These are phyloP conservation scores for Leucophora obtusa DNA, from an alignment of 2,888 invertebrate species.

Conservation along the genomic window DNA sequence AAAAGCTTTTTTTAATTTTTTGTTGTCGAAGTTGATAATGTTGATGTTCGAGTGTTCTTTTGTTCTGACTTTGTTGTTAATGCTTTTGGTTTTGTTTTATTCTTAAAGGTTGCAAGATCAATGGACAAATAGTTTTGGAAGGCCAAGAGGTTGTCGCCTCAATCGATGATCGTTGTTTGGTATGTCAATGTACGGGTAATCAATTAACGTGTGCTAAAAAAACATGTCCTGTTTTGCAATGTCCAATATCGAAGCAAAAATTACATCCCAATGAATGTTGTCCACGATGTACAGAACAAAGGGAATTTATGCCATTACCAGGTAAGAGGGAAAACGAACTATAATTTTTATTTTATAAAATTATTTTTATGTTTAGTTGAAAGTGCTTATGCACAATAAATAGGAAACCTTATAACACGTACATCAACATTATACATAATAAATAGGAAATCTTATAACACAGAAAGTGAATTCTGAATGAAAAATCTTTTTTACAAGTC, in stretches of 20 bases:
- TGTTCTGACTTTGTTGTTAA: constrained; percentile 19
- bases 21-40: neutral
- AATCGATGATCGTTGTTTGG: constrained; percentile 91
- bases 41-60: constrained; percentile 3
- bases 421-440: too few species aligned
- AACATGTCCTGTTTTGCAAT: constrained; percentile 93
- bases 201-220: constrained; percentile 88
- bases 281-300: constrained; percentile 76
- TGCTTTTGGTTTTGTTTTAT: neutral
- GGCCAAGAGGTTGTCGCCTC: constrained; percentile 87
- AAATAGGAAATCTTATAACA: too few species aligned
- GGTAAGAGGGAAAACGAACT: constrained; percentile 68
- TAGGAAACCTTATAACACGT: too few species aligned
- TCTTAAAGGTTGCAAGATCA: constrained; percentile 86
- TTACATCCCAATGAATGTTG: constrained; percentile 91
- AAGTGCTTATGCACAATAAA: too few species aligned
- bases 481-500: too few species aligned
- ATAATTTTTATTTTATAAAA: too few species aligned
- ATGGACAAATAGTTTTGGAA: constrained; percentile 89
- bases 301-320: constrained; percentile 78
- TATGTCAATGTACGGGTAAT: constrained; percentile 87
- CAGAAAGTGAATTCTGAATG: too few species aligned
- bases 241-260: constrained; percentile 84
- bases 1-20: constrained; percentile 16
- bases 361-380: too few species aligned